Evolutionary conservation across 1,140 invertebrate species (phyloP), one percentile per base, ranked within the genome.

Genomic region (Lepidurus packardi): DNA sequence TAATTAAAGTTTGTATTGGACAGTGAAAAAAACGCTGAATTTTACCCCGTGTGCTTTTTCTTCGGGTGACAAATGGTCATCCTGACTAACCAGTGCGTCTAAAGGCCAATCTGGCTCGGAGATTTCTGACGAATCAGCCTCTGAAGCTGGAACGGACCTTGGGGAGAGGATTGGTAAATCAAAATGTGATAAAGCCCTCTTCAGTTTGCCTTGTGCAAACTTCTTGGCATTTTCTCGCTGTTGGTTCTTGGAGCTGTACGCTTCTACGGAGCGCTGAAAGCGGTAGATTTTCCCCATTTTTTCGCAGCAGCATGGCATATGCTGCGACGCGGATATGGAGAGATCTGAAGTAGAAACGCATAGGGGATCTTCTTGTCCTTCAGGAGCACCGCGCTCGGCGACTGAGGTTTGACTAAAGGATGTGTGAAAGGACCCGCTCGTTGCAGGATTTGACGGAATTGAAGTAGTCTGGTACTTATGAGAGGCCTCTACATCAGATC

Each of bases 341-440:
- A 65, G 53, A n/a, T 65, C 53, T 9, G 53, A 65, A 65, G 53
- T 65, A 9, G 53, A 65, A 9, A 21, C 13, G 53, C 21, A 21
- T 16, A 65, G 82, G 0, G 87, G 87, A 82, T 86, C 88, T 81
- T 88, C 88, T 73, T 88, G 87, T 41, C 87, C 87, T 79, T 88
- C 87, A 0, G 87, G 87, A 0, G 83, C 85, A 0, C 87, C 85
- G n/a, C 87, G 82, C 77, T 88, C 86, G 0, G 82, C 81, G 10
- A 86, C 79, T 78, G 47, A 76, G 43, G 44, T 2, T 65, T 0
- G 81, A 53, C 84, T 65, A 13, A 21, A 7, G 13, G 53, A 65
- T n/a, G 53, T 65, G 13, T 7, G 16, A 13, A 65, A 21, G 53
- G 53, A 65, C 53, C 16, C 53, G n/a, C 21, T 21, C 0, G 53